Evolutionary conservation across 2,888 invertebrate species (phyloP).

Genomic region (Baronia brevicornis): DNA sequence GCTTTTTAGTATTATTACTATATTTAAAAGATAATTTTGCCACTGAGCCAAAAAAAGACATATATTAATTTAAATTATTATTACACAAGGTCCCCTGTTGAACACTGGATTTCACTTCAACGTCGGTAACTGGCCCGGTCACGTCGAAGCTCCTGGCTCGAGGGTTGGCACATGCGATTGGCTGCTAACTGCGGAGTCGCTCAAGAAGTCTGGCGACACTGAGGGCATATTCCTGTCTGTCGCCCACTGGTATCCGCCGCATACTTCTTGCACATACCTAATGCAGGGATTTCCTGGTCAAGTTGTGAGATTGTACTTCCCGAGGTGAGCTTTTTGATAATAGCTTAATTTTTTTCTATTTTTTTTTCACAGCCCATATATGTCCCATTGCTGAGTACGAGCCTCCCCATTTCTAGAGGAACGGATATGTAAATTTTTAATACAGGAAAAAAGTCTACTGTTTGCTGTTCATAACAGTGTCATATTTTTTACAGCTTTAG

Average conservation of each 20-base stretch:
- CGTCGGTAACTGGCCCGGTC: conserved; percentile 95
- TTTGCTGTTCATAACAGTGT: not conserved
- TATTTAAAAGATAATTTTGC: no score
- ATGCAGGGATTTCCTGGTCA: conserved; percentile 91
- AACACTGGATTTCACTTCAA: conserved; percentile 97
- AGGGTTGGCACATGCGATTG: conserved; percentile 92
- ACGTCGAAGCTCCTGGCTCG: conserved; percentile 91
- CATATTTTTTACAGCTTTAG: conserved; percentile 79
- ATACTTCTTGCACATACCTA: conserved; percentile 93
- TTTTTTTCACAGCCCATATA: not conserved
- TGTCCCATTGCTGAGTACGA: no score
- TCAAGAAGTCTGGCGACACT: conserved; percentile 85
- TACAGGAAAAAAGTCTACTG: no score
- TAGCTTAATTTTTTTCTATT: not conserved
- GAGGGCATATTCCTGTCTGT: conserved; percentile 94
- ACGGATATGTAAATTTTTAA: no score
- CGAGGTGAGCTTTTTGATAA: conserved; percentile 74
- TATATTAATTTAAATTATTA: not conserved
- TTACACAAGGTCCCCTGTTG: conserved; percentile 81
- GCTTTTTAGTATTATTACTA: no score
- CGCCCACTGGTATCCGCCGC: conserved; percentile 95
- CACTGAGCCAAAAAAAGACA: conserved; percentile 1
- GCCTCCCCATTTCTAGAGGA: no score
- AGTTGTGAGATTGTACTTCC: conserved; percentile 92
- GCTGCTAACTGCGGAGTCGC: conserved; percentile 88